Conservation (phyloP, 64 coral and sea anemone genomes). For the Montipora efflorescens region DNA sequence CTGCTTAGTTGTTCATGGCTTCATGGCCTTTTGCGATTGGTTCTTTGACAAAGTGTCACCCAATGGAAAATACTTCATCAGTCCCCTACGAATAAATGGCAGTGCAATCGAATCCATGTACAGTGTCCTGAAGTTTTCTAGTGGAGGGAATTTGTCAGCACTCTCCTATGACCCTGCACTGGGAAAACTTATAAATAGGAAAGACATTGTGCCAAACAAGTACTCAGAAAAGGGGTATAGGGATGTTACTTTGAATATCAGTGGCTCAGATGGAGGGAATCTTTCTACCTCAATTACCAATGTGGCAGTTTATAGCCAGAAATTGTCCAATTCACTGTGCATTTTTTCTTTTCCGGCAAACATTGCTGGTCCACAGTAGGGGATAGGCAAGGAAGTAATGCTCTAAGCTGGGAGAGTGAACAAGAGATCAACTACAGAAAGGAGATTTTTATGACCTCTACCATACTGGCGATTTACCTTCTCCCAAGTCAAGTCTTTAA, state of each 20-base stretch:
- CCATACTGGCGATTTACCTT: background rate
- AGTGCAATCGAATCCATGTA: too few species aligned
- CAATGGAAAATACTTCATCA: too few species aligned
- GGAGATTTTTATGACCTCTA: background rate
- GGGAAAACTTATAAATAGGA: background rate
- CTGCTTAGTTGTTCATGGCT: too few species aligned
- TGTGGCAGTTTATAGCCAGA: background rate
- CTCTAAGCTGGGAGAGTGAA: background rate
- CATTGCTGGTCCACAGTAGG: conserved; percentile 24
- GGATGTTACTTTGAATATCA: conserved; percentile 2
- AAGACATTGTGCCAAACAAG: background rate
- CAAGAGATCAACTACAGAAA: background rate
- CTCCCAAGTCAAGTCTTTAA: background rate
- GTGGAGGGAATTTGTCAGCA: too few species aligned
- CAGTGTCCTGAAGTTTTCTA: too few species aligned
- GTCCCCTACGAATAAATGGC: too few species aligned
- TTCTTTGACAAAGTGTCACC: too few species aligned
- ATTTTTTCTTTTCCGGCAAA: background rate
- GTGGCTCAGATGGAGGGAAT: background rate
- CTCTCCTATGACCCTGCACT: too few species aligned
- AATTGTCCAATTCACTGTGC: background rate
- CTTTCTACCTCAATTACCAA: background rate
- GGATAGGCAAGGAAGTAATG: conserved; percentile 33
- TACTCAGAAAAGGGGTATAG: conserved; percentile 63
- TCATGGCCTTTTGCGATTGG: too few species aligned